Conservation (phyloP, 2,797 vertebrate species). For the Molossus alvarezi region DNA sequence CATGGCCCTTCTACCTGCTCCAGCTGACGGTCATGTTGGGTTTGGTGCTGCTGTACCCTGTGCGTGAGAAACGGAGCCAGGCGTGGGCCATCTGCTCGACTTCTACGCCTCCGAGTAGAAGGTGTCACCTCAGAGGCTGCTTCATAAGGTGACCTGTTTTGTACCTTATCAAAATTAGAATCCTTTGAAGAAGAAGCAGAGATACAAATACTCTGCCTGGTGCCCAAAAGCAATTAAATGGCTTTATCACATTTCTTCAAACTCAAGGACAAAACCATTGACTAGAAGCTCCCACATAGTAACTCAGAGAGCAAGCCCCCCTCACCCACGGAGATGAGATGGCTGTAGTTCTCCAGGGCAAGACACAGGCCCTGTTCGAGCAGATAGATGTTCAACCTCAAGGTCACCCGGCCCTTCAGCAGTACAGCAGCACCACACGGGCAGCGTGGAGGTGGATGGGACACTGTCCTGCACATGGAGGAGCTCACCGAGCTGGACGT, state of each 20-base stretch:
- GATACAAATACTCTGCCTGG: not conserved
- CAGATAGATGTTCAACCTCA: constrained; percentile 96
- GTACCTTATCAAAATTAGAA: not conserved
- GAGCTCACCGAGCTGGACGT: constrained; percentile 99
- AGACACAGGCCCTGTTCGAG: constrained; percentile 99
- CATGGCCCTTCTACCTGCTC: constrained; percentile 80
- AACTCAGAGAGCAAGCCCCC: not conserved
- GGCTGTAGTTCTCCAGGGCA: constrained; percentile 88
- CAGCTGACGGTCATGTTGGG: constrained; percentile 79
- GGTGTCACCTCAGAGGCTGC: too few species aligned
- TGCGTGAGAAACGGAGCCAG: not conserved
- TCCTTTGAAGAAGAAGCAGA: not conserved
- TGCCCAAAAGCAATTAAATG: not conserved
- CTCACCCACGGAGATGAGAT: constrained; percentile 70
- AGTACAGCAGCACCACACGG: constrained; percentile 99
- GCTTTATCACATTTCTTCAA: constrained; percentile 7
- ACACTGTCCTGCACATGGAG: constrained; percentile 97
- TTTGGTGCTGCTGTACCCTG: constrained; percentile 70
- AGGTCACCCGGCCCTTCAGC: constrained; percentile 99
- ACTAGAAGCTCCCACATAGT: not conserved
- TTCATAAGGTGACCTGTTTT: not conserved
- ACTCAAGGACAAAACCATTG: not conserved
- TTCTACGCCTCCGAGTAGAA: not conserved
- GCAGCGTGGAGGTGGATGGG: constrained; percentile 96
- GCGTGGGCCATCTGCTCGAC: not conserved